Base-by-base conservation (phyloP, 2,888 invertebrate genomes). In the Microplitis deprimator region DNA sequence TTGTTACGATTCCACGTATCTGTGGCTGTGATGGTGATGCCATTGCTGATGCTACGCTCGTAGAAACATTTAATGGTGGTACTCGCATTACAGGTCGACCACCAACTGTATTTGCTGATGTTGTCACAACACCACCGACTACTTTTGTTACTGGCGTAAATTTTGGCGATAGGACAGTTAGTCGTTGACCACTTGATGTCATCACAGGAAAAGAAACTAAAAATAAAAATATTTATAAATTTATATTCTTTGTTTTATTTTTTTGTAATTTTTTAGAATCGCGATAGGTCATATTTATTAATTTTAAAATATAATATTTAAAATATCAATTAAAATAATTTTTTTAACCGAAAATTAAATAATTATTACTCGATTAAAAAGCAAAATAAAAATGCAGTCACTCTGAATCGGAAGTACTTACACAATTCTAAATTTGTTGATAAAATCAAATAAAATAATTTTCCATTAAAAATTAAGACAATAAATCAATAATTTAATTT, bases 121-220 rank as follows among this genome's bases (percentile, higher is more conserved):
- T 82, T 1, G 89, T 87, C 5, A 88, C 85, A 7, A 87, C 85
- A 17, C 86, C 85, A 40, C 87, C 82, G 20, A 87, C 85, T 6
- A 89, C 86, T 81, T 89, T 88, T 61, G 86, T 89, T 0, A 86
- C 85, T 6, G 85, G 82, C 17, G 91, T 86, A 6, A 91, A 85
- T 16, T 91, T 89, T 81, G 91, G 89, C 0, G 92, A 91, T 41
- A 93, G 82, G 73, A 93, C 91, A 7, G 93, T 93, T 68, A 94
- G 86, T 75, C 93, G 91, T 82, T 93, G 93, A 6, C 93, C 93
- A 86, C 90, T 90, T 1, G 91, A 87, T 8, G 91, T 91, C 86
- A 92, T 89, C 41, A 92, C 91, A 82, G 88, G 87, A 86, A 90
- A 85, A 60, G 88, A 87, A 75, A 88, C 87, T 85, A 77, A 65